Percentiles rank a stretch among this genome's conserved stretches.
Conservation (phyloP, 2,888 invertebrate genomes). For the Ischnura elegans region DNA sequence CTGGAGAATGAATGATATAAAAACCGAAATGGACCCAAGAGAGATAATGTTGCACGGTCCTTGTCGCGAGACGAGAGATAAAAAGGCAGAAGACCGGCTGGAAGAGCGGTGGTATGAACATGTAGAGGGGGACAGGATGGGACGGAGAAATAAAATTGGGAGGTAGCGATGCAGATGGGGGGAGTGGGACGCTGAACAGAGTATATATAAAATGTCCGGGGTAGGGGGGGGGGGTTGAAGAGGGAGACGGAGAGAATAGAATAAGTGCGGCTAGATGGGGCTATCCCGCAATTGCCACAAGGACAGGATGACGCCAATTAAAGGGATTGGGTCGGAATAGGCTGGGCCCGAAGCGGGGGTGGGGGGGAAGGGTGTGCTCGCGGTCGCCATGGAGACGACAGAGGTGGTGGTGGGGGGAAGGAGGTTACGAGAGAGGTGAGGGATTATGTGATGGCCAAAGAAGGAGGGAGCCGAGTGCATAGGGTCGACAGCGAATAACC, state of each 20-base stretch:
- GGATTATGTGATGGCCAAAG: background rate
- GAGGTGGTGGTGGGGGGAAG: background rate
- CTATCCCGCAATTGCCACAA: background rate
- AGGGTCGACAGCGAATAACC: background rate
- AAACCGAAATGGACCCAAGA: background rate
- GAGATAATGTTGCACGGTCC: background rate
- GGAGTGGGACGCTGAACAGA: background rate
- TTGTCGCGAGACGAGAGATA: background rate
- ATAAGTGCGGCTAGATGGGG: slow-evolving; percentile 29
- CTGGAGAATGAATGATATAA: no score
- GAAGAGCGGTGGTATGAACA: background rate
- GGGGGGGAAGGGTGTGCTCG: background rate
- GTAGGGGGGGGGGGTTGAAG: background rate
- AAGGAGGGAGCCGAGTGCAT: background rate
- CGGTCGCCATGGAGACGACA: background rate
- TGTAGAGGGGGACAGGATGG: no score
- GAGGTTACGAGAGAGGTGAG: background rate
- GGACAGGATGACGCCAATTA: slow-evolving; percentile 21
- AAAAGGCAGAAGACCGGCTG: no score
- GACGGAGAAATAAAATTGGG: background rate
- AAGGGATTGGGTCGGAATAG: background rate
- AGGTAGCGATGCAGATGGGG: background rate
- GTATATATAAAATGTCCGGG: background rate
- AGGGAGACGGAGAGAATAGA: background rate
- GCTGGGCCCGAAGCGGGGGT: background rate